phyloP scores from a whole-genome alignment of 2,113 vertebrate species.

The Monarcha castaneiventris region DNA sequence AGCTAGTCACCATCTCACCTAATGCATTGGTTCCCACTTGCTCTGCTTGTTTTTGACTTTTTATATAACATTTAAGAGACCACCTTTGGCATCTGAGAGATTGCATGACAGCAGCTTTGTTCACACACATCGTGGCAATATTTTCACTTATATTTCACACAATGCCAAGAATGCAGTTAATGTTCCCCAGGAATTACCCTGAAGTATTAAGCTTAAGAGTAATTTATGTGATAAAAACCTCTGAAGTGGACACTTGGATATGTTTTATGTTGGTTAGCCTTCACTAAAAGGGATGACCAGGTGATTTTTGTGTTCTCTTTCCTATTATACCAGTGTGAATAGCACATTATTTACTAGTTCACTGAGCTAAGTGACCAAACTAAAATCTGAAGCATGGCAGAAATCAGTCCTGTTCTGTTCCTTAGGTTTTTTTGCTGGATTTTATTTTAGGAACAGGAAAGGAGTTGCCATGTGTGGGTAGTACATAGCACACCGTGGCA shows the following conservation, averaged over 20 bases:
- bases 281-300: background rate
- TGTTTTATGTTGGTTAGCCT: background rate
- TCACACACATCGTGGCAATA: background rate
- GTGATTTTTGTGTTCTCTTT: background rate
- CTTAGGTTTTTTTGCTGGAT: background rate
- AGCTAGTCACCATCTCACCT: background rate
- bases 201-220: background rate
- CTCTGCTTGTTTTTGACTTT: background rate
- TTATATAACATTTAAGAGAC: background rate
- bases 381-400: background rate
- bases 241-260: background rate
- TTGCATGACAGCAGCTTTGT: background rate
- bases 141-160: background rate
- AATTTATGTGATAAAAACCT: background rate
- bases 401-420: background rate
- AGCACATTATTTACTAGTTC: background rate
- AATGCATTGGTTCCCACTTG: background rate
- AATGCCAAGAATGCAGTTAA: background rate
- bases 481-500: accelerated
- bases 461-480: background rate
- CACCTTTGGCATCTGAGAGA: background rate
- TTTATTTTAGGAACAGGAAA: background rate
- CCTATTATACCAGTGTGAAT: background rate
- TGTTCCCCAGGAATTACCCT: background rate
- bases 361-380: background rate